phyloP scores from a whole-genome alignment of 2,888 invertebrate species.

The Marronus borbonicus region DNA sequence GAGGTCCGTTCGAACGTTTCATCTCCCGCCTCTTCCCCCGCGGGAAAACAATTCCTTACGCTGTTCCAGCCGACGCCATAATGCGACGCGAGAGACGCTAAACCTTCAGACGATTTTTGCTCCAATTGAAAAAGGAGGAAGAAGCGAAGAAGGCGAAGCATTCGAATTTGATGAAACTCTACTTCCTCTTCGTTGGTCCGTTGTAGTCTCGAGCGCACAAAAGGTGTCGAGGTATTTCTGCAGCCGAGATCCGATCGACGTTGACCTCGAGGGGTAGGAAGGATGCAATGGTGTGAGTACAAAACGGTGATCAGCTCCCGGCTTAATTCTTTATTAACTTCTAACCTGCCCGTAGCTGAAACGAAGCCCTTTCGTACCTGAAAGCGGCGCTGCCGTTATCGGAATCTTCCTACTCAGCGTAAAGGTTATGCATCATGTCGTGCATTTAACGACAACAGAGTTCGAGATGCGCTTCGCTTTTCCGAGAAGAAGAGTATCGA shows the following conservation, averaged over 20 bases:
- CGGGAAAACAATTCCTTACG: constrained; percentile 30
- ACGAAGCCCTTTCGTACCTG: neutral
- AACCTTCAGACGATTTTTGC: too few relatives aligned
- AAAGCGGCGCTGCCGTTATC: neutral
- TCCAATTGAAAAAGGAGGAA: neutral
- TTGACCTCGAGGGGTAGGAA: neutral
- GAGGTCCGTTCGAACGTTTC: constrained; percentile 26
- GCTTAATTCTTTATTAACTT: constrained; percentile 48
- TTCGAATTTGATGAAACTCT: constrained; percentile 40
- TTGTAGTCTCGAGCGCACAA: constrained; percentile 25
- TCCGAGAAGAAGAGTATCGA: neutral
- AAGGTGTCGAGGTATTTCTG: constrained; percentile 32
- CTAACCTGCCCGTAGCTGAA: constrained; percentile 8
- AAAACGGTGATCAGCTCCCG: constrained; percentile 32
- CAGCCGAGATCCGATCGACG: constrained; percentile 22
- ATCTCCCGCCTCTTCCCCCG: neutral
- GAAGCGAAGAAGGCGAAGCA: constrained; percentile 23
- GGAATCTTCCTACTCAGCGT: neutral
- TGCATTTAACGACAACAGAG: constrained; percentile 36
- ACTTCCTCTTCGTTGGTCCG: neutral
- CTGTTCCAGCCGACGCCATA: neutral
- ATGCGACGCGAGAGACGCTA: neutral
- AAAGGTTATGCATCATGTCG: constrained; percentile 29
- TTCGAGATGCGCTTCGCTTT: neutral
- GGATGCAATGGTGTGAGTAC: neutral